Evolutionary conservation across 2,113 vertebrate genomes (phyloP).

Genomic region (Sisor rabdophorus): DNA sequence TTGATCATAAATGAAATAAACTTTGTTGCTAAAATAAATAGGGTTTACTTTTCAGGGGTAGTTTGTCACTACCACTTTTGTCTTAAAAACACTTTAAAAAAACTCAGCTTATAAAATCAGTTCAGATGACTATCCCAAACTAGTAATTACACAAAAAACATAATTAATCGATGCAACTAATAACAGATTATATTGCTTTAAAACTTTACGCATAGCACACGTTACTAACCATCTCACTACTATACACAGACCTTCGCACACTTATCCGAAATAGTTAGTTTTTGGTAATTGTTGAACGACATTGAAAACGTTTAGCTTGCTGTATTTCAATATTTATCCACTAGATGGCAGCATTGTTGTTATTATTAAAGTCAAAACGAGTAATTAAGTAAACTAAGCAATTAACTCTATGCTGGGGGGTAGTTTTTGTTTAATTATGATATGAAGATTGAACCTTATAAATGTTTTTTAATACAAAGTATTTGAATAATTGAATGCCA

Average conservation of each 20-base stretch:
- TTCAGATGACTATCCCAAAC: background rate
- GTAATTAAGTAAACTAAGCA: background rate
- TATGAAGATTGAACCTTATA: too few species aligned
- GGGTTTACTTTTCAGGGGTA: too few species aligned
- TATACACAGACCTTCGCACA: background rate
- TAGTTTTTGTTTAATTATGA: background rate
- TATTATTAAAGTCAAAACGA: background rate
- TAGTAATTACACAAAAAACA: background rate
- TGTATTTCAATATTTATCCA: background rate
- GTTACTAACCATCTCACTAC: background rate
- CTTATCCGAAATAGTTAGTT: background rate
- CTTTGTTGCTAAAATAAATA: too few species aligned
- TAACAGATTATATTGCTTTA: background rate
- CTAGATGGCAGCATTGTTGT: conserved; percentile 45
- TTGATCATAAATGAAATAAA: too few species aligned
- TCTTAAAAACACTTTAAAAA: too few species aligned
- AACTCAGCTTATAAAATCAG: background rate
- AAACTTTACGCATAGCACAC: background rate
- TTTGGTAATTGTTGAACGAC: background rate
- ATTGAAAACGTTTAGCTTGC: background rate
- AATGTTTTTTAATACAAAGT: background rate
- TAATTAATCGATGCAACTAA: background rate
- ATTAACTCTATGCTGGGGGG: background rate
- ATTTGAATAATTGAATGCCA: background rate
- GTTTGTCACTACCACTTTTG: too few species aligned